Percentiles rank a stretch among this genome's conserved stretches.
Evolutionary conservation across 2,797 vertebrate species (phyloP).

Genomic region (Anguilla megastoma): DNA sequence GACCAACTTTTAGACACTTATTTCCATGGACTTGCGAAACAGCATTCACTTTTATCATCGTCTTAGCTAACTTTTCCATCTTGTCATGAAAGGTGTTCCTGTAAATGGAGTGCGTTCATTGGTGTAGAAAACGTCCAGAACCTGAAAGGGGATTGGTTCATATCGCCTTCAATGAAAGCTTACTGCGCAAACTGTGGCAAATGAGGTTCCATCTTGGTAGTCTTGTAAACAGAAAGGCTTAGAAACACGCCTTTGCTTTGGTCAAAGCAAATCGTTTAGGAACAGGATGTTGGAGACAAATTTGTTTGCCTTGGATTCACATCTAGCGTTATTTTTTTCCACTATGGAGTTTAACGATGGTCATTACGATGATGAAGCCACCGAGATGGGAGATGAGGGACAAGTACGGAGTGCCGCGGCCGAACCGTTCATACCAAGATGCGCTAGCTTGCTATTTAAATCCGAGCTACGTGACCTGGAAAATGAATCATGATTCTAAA

Average conservation of each 20-base stretch:
- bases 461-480: not conserved
- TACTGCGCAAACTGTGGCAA: not conserved
- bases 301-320: not conserved
- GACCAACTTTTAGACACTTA: too few species aligned
- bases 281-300: not conserved
- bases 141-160: not conserved
- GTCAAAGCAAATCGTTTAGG: not conserved
- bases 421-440: not conserved
- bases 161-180: not conserved
- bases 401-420: not conserved
- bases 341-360: not conserved
- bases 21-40: too few species aligned
- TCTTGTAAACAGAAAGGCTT: slow-evolving; percentile 10
- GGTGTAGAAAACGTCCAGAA: not conserved
- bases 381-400: not conserved
- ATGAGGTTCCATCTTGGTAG: not conserved
- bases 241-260: not conserved
- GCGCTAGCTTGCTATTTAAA: not conserved
- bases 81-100: not conserved
- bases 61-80: too few species aligned
- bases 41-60: too few species aligned
- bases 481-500: not conserved
- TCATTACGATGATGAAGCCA: not conserved
- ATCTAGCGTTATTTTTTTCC: not conserved
- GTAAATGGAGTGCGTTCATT: not conserved